These are phyloP conservation scores for Phenganax marumi DNA, from an alignment of 92 coral and sea anemone genomes.

Conservation along the genomic window DNA sequence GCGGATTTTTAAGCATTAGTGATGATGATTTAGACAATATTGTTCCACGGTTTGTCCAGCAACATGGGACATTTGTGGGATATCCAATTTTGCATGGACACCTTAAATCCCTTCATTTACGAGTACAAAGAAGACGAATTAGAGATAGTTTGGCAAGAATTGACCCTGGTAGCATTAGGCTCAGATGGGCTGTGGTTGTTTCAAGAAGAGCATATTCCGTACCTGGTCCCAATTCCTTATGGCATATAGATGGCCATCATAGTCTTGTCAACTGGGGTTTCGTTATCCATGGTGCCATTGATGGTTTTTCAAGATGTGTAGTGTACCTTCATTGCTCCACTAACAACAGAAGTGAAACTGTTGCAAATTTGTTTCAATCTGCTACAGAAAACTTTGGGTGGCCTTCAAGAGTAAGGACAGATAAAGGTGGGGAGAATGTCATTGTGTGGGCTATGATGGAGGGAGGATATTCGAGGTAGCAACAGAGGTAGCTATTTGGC, in stretches of 20 bases:
- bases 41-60: neutral
- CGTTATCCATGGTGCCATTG: slow-evolving; percentile 11
- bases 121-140: neutral
- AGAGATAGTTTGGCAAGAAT: neutral
- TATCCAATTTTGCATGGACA: neutral
- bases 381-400: slow-evolving; percentile 8
- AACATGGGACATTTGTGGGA: neutral
- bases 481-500: slow-evolving; percentile 11
- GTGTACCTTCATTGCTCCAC: slow-evolving; percentile 2
- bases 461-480: neutral
- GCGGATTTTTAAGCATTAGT: neutral
- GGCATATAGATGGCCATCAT: neutral
- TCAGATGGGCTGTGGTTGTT: neutral
- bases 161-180: neutral
- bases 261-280: slow-evolving; percentile 10
- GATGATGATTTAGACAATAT: neutral
- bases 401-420: slow-evolving; percentile 13
- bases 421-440: neutral
- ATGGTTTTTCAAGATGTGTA: slow-evolving; percentile 5
- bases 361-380: neutral
- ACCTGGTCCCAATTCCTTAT: neutral
- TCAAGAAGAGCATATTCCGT: neutral
- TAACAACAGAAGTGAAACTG: slow-evolving; percentile 9
- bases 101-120: too few relatives aligned
- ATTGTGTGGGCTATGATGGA: neutral